Percentiles rank a stretch among this genome's conserved stretches.
Evolutionary conservation across 2,888 invertebrate genomes (phyloP).

Genomic region (Melanostoma mellinum): DNA sequence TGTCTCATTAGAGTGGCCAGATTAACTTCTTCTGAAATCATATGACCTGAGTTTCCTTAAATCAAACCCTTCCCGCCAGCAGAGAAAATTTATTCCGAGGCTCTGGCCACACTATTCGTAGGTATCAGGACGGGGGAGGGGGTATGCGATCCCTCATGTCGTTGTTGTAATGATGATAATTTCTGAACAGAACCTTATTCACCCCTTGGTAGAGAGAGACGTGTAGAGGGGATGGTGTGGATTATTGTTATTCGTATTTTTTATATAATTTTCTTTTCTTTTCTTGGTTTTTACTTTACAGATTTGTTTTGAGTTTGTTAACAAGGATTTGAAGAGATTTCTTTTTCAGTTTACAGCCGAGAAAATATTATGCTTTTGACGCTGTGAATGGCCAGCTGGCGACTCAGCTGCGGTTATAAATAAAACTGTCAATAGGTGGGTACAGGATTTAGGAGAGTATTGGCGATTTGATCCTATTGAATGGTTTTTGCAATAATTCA

Average conservation of each 20-base stretch:
- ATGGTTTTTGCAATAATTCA: conserved; percentile 26
- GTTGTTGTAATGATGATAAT: conserved; percentile 16
- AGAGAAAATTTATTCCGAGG: too few relatives aligned
- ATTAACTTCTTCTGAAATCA: too few relatives aligned
- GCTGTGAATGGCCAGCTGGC: conserved; percentile 21
- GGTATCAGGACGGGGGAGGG: not conserved
- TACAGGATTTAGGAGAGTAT: conserved; percentile 30
- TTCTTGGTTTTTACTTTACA: not conserved
- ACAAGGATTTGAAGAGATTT: conserved; percentile 43
- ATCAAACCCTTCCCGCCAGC: too few relatives aligned
- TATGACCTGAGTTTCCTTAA: too few relatives aligned
- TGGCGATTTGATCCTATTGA: conserved; percentile 56
- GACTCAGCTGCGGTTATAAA: conserved; percentile 11
- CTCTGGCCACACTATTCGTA: not conserved
- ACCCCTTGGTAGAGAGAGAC: not conserved
- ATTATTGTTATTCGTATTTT: too few relatives aligned
- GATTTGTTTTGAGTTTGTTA: conserved; percentile 47
- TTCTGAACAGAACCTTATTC: not conserved
- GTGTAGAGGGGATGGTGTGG: too few relatives aligned
- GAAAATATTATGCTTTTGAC: not conserved
- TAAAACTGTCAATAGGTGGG: not conserved
- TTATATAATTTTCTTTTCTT: conserved; percentile 6
- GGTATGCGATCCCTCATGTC: not conserved
- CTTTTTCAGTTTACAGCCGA: conserved; percentile 30
- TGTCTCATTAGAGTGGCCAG: too few relatives aligned